Evolutionary conservation across 2,797 vertebrate species (phyloP).

Genomic region (Acanthurus tractus): DNA sequence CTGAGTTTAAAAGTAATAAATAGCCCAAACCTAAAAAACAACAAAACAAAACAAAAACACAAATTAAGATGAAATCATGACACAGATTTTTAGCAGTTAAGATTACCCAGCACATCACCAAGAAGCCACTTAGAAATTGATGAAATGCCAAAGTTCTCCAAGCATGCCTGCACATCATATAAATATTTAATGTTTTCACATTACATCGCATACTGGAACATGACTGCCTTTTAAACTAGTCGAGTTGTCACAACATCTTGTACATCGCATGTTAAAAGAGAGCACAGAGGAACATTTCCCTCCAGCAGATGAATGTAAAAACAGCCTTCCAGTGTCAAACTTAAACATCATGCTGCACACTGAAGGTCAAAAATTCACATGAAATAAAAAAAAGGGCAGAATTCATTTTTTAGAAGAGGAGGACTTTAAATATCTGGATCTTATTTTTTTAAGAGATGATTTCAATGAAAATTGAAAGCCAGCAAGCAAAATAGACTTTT

Average conservation of each 20-base stretch:
- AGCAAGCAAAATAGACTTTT: slow-evolving; percentile 30
- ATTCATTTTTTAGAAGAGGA: no score
- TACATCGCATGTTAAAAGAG: not conserved
- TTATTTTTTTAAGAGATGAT: not conserved
- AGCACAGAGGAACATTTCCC: not conserved
- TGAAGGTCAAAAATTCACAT: not conserved
- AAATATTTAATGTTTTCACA: not conserved
- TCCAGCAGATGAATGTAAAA: no score
- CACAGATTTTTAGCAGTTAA: no score
- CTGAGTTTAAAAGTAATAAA: no score
- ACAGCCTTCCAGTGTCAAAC: not conserved
- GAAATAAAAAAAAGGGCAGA: not conserved
- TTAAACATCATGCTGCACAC: not conserved
- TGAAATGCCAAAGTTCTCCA: not conserved
- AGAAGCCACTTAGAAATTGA: no score
- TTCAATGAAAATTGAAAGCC: not conserved
- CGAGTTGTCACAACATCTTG: not conserved
- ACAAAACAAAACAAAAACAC: no score
- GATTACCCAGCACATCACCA: no score
- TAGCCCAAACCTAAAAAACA: no score
- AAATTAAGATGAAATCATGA: no score
- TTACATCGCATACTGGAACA: not conserved
- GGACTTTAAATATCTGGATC: not conserved
- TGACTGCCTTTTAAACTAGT: not conserved
- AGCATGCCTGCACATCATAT: not conserved